Conservation (phyloP, 2,113 vertebrate species). For the Pandion haliaetus region DNA sequence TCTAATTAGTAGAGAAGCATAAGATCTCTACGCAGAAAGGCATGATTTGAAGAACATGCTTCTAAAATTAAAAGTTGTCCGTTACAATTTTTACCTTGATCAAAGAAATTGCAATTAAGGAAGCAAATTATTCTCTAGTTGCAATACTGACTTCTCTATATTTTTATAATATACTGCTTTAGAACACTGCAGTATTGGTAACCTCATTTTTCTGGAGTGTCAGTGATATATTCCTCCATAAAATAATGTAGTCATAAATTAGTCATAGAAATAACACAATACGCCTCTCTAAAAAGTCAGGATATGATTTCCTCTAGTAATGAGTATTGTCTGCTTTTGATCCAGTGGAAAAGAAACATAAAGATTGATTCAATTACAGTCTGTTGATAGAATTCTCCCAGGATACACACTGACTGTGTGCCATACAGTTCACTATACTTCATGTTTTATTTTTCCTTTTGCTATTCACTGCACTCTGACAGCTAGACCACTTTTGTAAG, state of each 20-base stretch:
- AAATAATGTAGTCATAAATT: not conserved
- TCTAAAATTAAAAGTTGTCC: not conserved
- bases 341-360: not conserved
- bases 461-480: not conserved
- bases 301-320: not conserved
- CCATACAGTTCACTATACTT: not conserved
- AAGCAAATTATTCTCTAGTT: not conserved
- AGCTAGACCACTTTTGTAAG: not conserved
- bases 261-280: not conserved
- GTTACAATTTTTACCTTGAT: not conserved
- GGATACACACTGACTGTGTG: fast-evolving
- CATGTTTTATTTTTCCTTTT: not conserved
- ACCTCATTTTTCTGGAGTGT: not conserved
- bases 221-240: not conserved
- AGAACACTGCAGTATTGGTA: not conserved
- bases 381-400: not conserved
- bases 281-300: not conserved
- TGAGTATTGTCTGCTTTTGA: not conserved
- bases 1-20: not conserved
- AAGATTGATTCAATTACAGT: not conserved
- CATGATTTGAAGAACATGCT: not conserved
- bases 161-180: not conserved
- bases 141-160: not conserved
- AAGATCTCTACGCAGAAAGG: not conserved
- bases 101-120: not conserved